These are phyloP conservation scores for Lophochroa leadbeateri DNA, from an alignment of 2,113 vertebrate species.

Conservation along the genomic window DNA sequence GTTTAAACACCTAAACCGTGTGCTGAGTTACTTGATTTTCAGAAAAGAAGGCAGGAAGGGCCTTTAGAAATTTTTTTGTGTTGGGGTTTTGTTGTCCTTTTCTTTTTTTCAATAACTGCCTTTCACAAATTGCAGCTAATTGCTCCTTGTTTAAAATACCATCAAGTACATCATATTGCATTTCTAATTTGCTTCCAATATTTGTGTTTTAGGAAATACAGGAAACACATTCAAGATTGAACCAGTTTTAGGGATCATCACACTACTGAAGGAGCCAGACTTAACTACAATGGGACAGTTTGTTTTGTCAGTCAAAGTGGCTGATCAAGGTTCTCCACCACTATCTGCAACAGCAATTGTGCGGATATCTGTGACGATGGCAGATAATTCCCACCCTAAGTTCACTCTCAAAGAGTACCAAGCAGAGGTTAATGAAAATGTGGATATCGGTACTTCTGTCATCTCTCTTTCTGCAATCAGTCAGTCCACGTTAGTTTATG, in stretches of 20 bases:
- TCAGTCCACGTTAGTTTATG: conserved; percentile 91
- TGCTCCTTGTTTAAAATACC: neutral
- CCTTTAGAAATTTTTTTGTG: neutral
- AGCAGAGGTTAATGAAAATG: conserved; percentile 89
- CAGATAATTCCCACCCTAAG: conserved; percentile 91
- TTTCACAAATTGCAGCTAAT: neutral
- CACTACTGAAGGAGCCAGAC: conserved; percentile 88
- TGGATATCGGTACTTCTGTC: conserved; percentile 87
- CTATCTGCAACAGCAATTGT: conserved; percentile 90
- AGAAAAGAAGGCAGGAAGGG: neutral
- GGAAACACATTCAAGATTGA: conserved; percentile 92
- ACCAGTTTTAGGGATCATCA: conserved; percentile 90
- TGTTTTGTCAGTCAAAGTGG: conserved; percentile 89
- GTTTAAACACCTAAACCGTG: neutral
- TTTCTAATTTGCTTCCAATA: conserved; percentile 48
- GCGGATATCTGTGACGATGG: conserved; percentile 88
- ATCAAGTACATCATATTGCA: neutral
- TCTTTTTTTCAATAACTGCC: neutral
- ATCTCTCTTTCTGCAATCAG: conserved; percentile 89
- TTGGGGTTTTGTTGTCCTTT: neutral
- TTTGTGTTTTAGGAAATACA: conserved; percentile 86
- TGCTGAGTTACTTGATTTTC: neutral
- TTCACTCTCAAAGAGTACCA: conserved; percentile 92
- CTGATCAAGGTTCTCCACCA: conserved; percentile 87
- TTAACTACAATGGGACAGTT: conserved; percentile 88